Base-by-base conservation (phyloP, 2,113 vertebrate genomes). In the Crotalus horridus region DNA sequence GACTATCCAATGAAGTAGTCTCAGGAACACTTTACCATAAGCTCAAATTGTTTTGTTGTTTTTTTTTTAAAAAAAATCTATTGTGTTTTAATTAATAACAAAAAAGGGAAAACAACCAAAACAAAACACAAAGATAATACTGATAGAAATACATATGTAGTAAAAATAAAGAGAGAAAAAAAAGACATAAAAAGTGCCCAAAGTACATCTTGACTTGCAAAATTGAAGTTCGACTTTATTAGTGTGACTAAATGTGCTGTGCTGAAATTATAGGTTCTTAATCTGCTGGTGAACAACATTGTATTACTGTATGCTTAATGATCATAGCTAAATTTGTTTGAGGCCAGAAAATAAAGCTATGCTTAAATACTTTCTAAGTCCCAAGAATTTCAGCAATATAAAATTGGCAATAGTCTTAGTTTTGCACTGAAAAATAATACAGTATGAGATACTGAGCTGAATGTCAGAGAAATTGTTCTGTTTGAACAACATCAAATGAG, bases 401-500 rank as follows among this genome's bases (percentile, higher is more conserved):
- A 89, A 93, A 91, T 94, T 97, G 94, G 94, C 95, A 90, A 59
- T 15, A 89, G 51, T 95, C 94, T 95, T 96, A 93, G 93, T 92
- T 96, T 94, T 97, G 95, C 33, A 90, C 94, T 96, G 96, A 95
- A 96, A 96, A 97, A 95, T 95, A 96, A 96, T 97, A 97, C 96
- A 94, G 89, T 59, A 95, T 91, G 94, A 96, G 93, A 96, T 95
- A 96, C 0, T 92, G 91, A 96, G 20, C 95, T 85, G 58, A 96
- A 94, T 95, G 94, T 91, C 92, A 93, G 94, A 95, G 94, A 95
- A 96, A 97, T 89, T 94, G 69, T 94, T 97, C 96, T 95, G 95
- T 92, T 94, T 95, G 95, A 93, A 96, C 93, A 91, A 88, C 96
- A 89, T 93, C 95, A 94, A 94, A 97, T 96, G 94, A 94, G 96